phyloP scores from a whole-genome alignment of 2,797 vertebrate species.

The Babyrousa celebensis region DNA sequence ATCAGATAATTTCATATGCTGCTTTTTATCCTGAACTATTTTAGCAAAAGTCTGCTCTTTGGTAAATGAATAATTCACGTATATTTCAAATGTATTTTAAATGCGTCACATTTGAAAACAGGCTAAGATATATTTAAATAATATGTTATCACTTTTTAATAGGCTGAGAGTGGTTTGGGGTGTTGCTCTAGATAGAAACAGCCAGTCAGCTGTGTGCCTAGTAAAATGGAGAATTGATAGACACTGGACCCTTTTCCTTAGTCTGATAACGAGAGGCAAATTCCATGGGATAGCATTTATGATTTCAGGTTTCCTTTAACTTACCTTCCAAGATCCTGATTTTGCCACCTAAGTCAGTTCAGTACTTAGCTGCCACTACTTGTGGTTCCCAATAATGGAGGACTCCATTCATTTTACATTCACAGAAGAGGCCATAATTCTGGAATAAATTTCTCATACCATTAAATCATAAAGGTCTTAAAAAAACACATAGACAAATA shows the following conservation, averaged over 20 bases:
- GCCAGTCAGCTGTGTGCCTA: background rate
- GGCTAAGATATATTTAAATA: constrained; percentile 82
- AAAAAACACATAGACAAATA: constrained; percentile 13
- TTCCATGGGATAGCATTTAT: background rate
- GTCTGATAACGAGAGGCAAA: background rate
- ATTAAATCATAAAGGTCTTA: constrained; percentile 58
- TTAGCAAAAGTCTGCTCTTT: constrained; percentile 86
- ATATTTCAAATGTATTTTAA: constrained; percentile 82
- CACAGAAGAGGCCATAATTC: constrained; percentile 21
- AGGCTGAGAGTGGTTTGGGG: constrained; percentile 60
- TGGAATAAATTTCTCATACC: constrained; percentile 38
- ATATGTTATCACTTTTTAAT: constrained; percentile 84
- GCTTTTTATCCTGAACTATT: constrained; percentile 86
- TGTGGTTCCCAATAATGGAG: background rate
- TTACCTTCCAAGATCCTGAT: constrained; percentile 14
- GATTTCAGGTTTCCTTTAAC: constrained; percentile 40
- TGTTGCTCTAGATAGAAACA: constrained; percentile 38
- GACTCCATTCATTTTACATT: background rate
- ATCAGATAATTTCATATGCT: constrained; percentile 87
- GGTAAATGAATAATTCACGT: constrained; percentile 88
- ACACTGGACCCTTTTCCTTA: background rate
- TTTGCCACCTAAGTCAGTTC: background rate
- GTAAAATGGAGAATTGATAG: background rate
- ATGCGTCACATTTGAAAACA: constrained; percentile 79
- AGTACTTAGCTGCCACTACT: background rate